Base-by-base conservation (phyloP, 2,797 vertebrate species). In the Tragopan temminckii region DNA sequence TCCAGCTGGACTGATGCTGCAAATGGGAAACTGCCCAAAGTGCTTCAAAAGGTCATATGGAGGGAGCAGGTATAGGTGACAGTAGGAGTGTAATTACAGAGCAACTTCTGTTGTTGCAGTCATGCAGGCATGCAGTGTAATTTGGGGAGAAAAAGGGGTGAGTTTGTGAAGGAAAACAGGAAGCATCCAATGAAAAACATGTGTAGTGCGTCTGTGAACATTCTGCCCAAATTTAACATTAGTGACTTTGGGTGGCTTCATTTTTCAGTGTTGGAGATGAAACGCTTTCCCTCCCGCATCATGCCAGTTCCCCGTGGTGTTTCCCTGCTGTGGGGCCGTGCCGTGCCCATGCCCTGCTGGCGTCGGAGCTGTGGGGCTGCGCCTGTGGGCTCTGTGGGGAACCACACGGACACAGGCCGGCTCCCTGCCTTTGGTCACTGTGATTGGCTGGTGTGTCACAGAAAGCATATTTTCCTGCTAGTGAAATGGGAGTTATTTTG, bases 401-500 rank as follows among this genome's bases (percentile, higher is more conserved):
- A 55, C 35, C n/a, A 64, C 11, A 20, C 7, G 19, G 53, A 33
- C n/a, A 43, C 13, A 53, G 17, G 55, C 74, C 66, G 79, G 69
- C 69, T 61, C 53, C 76, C 70, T 80, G 76, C 63, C 36, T 92
- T 85, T 48, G 29, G 58, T 57, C 58, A 33, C 46, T 64, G 29
- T 3, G 48, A 42, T 48, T 67, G 67, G 94, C 97, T 97, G 97
- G 97, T 97, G 97, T 98, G 96, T 97, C 95, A 97, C 83, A 90
- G 95, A 96, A 97, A 93, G 90, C 77, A 68, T 53, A 5, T 78
- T 96, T 97, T 96, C 95, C 98, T 98, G 96, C 97, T 98, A 97
- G 98, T 97, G 97, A 90, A 85, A 57, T 11, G 24, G 42, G 29
- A 80, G 7, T 71, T 88, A 40, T 46, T 70, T 75, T 94, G 40